Conservation (phyloP, 2,888 invertebrate genomes). For the Cantharis nigra region DNA sequence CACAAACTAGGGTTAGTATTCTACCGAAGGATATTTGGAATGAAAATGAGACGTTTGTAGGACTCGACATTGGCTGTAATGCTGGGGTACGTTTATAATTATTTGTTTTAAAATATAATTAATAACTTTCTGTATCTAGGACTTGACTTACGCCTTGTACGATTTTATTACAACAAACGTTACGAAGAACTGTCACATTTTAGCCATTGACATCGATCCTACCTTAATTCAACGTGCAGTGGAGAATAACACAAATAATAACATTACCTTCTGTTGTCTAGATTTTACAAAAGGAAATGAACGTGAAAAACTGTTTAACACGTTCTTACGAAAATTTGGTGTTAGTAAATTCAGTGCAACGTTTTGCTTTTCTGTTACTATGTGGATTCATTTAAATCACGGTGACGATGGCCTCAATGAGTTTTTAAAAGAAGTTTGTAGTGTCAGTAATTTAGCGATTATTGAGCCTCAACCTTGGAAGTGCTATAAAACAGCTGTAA, state of each 20-base stretch:
- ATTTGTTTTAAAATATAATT: background rate
- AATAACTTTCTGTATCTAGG: conserved; percentile 53
- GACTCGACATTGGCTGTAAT: conserved; percentile 80
- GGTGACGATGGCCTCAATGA: conserved; percentile 72
- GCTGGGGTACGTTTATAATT: conserved; percentile 63
- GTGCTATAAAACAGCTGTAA: conserved; percentile 77
- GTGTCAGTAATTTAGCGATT: conserved; percentile 63
- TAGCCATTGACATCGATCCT: conserved; percentile 79
- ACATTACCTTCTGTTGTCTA: conserved; percentile 62
- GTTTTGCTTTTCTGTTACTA: conserved; percentile 83
- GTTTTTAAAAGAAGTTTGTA: conserved; percentile 65
- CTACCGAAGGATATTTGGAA: conserved; percentile 61
- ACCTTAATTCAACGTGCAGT: conserved; percentile 70
- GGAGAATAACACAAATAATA: conserved; percentile 55
- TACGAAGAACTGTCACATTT: conserved; percentile 53
- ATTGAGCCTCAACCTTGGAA: conserved; percentile 88
- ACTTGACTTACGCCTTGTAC: conserved; percentile 67
- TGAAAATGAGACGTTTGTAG: conserved; percentile 50
- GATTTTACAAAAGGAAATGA: conserved; percentile 62
- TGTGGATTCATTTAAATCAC: conserved; percentile 90
- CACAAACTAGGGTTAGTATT: conserved; percentile 67
- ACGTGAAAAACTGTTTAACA: conserved; percentile 51
- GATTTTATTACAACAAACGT: conserved; percentile 58
- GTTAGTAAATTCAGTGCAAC: conserved; percentile 65
- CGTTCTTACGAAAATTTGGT: conserved; percentile 56